Evolutionary conservation across 37 sponge, comb jelly and placozoan species (phyloP).

Genomic region (Petrosia ficiformis): DNA sequence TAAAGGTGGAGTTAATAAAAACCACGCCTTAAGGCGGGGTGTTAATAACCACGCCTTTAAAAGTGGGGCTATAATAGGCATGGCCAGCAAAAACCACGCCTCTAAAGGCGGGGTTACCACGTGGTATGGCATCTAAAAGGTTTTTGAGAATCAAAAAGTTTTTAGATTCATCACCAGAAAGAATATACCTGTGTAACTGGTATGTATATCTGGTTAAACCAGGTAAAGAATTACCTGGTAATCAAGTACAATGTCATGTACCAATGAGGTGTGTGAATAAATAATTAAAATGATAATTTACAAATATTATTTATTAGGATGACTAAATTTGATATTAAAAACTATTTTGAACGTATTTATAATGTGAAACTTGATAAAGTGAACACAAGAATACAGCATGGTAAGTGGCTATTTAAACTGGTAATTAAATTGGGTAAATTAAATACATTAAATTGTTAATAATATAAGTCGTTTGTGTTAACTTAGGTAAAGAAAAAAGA

Average conservation of each 20-base stretch:
- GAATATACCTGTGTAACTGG: slow-evolving; percentile 72
- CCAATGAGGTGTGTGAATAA: slow-evolving; percentile 70
- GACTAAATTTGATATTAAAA: slow-evolving; percentile 89
- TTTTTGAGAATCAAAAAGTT: background rate
- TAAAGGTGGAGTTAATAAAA: too few relatives aligned
- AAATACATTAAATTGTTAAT: background rate
- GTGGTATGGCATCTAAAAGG: background rate
- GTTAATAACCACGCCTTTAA: too few relatives aligned
- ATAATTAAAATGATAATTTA: background rate
- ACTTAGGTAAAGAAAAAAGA: slow-evolving; percentile 32
- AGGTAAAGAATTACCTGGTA: slow-evolving; percentile 53
- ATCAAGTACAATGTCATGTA: slow-evolving; percentile 73
- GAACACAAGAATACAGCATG: slow-evolving; percentile 85
- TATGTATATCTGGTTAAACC: slow-evolving; percentile 75
- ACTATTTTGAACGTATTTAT: slow-evolving; percentile 87
- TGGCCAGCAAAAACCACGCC: too few relatives aligned
- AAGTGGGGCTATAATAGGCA: background rate
- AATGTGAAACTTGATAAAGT: slow-evolving; percentile 69
- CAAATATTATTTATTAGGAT: slow-evolving; percentile 39
- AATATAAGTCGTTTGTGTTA: too few relatives aligned
- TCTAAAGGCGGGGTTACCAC: background rate
- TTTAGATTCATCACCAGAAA: background rate
- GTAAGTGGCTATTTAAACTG: slow-evolving; percentile 21
- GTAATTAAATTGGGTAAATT: background rate
- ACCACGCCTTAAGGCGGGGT: too few relatives aligned